These are phyloP conservation scores for Stegastes partitus DNA, from an alignment of 2,113 vertebrate species.

Conservation along the genomic window DNA sequence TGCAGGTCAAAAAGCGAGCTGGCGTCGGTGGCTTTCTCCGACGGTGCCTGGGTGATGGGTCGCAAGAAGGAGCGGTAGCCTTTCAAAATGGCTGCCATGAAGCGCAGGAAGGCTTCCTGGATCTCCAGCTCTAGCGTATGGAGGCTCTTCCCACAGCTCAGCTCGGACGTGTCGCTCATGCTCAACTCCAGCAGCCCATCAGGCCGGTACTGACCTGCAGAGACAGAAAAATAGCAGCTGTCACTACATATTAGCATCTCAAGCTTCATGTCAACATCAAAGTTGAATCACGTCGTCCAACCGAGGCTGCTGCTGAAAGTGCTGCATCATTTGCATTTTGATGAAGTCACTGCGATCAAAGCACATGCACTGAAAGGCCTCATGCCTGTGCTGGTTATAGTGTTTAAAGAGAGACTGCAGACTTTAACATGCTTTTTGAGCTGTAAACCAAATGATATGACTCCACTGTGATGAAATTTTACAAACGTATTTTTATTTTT, in stretches of 20 bases:
- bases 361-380: not conserved
- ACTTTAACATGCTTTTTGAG: no score
- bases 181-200: slow-evolving; percentile 92
- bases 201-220: slow-evolving; percentile 91
- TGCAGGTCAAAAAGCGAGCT: slow-evolving; percentile 97
- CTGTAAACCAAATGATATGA: no score
- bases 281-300: not conserved
- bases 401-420: not conserved
- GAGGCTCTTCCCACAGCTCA: slow-evolving; percentile 90
- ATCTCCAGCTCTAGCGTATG: slow-evolving; percentile 96
- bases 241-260: not conserved
- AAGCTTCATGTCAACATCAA: not conserved
- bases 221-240: not conserved
- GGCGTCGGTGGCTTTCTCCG: slow-evolving; percentile 97
- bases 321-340: slow-evolving; percentile 11
- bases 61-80: slow-evolving; percentile 95
- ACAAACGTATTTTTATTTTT: no score
- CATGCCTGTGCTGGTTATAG: not conserved
- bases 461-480: no score
- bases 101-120: slow-evolving; percentile 96
- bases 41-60: slow-evolving; percentile 98
- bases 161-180: slow-evolving; percentile 92
- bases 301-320: not conserved
- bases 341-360: slow-evolving; percentile 9
- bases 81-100: slow-evolving; percentile 98